These are phyloP conservation scores for Aegypius monachus DNA, from an alignment of 2,113 vertebrate species.

Conservation along the genomic window DNA sequence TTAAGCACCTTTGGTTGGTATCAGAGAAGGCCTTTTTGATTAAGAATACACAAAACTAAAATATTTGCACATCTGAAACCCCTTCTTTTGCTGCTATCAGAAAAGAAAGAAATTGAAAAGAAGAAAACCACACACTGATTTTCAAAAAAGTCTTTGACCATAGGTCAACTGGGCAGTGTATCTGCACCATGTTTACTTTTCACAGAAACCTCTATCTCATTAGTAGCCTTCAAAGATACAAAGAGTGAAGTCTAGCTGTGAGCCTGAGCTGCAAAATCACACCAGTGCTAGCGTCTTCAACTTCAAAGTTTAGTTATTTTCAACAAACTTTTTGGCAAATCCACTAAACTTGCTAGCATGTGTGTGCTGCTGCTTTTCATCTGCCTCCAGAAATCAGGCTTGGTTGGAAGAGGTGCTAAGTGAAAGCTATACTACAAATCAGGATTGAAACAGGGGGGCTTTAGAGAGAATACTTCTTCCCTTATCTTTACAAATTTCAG, in stretches of 20 bases:
- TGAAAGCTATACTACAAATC: neutral
- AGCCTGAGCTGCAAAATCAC: neutral
- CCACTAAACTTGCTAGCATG: neutral
- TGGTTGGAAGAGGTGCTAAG: neutral
- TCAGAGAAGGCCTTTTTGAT: neutral
- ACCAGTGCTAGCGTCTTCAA: neutral
- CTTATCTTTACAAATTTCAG: neutral
- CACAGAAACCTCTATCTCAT: neutral
- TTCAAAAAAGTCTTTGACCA: neutral
- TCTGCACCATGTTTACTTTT: neutral
- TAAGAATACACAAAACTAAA: neutral
- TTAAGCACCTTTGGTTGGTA: neutral
- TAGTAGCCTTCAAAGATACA: neutral
- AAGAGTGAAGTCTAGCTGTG: neutral
- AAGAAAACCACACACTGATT: neutral
- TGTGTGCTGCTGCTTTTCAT: neutral
- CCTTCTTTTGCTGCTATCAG: neutral
- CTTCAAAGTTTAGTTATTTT: constrained; percentile 10
- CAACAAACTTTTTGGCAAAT: neutral
- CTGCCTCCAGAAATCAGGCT: neutral
- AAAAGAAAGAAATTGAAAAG: neutral
- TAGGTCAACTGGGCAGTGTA: neutral
- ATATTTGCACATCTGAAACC: neutral
- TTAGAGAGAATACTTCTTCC: neutral
- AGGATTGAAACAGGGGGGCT: neutral